A percentile compares a stretch with the other conserved stretches of the same genome.
Conservation (phyloP, 2,113 vertebrate species). For the Petromus typicus region DNA sequence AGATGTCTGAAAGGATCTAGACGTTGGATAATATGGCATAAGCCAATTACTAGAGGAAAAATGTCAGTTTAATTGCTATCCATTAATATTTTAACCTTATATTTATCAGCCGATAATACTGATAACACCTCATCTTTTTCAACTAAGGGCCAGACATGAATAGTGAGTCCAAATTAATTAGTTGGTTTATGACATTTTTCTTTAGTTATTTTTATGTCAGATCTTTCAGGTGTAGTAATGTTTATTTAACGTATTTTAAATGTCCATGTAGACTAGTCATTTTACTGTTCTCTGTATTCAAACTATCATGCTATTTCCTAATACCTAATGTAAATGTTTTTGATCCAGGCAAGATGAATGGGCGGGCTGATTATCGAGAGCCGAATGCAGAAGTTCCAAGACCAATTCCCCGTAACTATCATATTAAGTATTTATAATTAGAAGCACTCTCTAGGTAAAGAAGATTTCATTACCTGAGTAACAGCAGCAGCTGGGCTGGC, state of each 20-base stretch:
- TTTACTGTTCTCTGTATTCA: neutral
- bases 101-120: neutral
- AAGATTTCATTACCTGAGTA: constrained; percentile 44
- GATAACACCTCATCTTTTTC: neutral
- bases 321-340: constrained; percentile 64
- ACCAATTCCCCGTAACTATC: constrained; percentile 81
- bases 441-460: constrained; percentile 20
- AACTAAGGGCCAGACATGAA: neutral
- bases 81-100: neutral
- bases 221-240: neutral
- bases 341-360: constrained; percentile 79
- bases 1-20: neutral
- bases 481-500: neutral
- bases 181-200: neutral
- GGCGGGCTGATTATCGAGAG: constrained; percentile 80
- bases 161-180: constrained; percentile 24
- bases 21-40: constrained; percentile 13
- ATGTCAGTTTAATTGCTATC: neutral
- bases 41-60: neutral
- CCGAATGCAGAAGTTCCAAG: constrained; percentile 78
- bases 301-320: constrained; percentile 12
- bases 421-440: constrained; percentile 65
- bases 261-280: neutral
- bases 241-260: constrained; percentile 49
- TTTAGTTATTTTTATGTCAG: neutral